A percentile compares a stretch with the other conserved stretches of the same genome.
phyloP scores from a whole-genome alignment of 2,113 vertebrate genomes.

The Siniperca chuatsi region DNA sequence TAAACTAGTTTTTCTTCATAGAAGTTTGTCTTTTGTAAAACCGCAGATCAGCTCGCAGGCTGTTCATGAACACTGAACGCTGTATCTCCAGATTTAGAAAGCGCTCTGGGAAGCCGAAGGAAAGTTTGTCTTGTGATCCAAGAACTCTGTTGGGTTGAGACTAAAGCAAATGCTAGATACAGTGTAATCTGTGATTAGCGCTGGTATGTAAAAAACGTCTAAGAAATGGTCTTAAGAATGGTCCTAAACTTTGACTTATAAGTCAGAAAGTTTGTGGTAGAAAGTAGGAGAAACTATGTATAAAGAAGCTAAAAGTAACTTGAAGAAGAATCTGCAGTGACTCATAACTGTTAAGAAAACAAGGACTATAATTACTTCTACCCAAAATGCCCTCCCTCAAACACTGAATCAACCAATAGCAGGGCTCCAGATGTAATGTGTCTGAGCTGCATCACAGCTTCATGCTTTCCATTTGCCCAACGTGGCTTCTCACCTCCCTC shows the following conservation, averaged over 20 bases:
- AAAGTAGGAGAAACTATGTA: not conserved
- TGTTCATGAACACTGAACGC: not conserved
- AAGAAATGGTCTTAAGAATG: not conserved
- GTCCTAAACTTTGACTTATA: not conserved
- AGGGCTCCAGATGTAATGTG: not conserved
- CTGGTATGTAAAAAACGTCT: not conserved
- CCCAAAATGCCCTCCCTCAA: not conserved
- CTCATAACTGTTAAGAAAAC: not conserved
- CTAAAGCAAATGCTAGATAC: not conserved
- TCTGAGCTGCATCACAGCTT: not conserved
- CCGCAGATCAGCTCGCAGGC: not conserved
- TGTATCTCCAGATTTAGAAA: slow-evolving; percentile 37
- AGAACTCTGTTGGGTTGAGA: not conserved
- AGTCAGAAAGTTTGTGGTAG: not conserved
- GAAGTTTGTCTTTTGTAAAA: not conserved
- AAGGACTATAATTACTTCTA: not conserved
- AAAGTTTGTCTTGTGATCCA: slow-evolving; percentile 44
- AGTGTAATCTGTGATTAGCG: not conserved
- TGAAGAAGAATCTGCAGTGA: not conserved
- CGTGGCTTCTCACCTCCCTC: not conserved
- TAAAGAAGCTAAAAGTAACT: not conserved
- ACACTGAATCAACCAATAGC: not conserved
- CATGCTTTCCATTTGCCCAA: too few relatives aligned
- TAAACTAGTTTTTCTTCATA: not conserved
- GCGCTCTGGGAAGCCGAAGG: not conserved